Evolutionary conservation across 1,140 invertebrate genomes (phyloP), one percentile per base, ranked within the genome.

Genomic region (Drosophila takahashii): DNA sequence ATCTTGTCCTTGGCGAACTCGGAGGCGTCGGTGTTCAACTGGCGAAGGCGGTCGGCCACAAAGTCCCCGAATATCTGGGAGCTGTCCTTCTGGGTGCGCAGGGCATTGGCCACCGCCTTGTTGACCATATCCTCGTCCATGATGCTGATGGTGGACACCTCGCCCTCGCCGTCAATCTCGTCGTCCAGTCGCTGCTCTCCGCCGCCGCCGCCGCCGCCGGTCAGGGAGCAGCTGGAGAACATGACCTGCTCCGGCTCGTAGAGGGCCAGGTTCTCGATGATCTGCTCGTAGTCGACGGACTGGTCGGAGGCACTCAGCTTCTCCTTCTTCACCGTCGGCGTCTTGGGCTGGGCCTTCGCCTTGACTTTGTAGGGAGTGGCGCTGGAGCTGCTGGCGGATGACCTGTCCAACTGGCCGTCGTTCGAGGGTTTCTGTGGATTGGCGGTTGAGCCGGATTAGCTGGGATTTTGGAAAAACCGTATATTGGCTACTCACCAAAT

Each of bases 11-110:
- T 87, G 45, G 79, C 60, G 42, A 73, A 64, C 15, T 87, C 83
- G 1, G 84, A 37, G 50, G 84, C 81, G 13, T 66, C 64, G 4
- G 13, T 22, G 7, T 67, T 72, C 36, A 87, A 27, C 16, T 69
- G 54, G 0, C 83, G 79, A 10, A 87, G 47, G 27, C 83, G 79
- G 75, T 87, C 83, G 32, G 83, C 83, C 15, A 87, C 84, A 79
- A 87, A 87, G 37, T 87, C 83, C 0, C 83, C 83, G 32, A 87
- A 87, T 16, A 87, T 65, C 70, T 87, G 83, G 4, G 83, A 16
- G 4, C 83, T 54, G 22, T 86, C 81, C 39, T 60, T 81, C 0
- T 83, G 54, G 16, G 54, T 65, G 1, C 62, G 64, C 0, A 87
- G 27, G 2, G 83, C 83, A 32, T 10, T 48, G 10, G 83, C 58